These are phyloP conservation scores for Ia io DNA, from an alignment of 2,113 vertebrate genomes.

Conservation along the genomic window DNA sequence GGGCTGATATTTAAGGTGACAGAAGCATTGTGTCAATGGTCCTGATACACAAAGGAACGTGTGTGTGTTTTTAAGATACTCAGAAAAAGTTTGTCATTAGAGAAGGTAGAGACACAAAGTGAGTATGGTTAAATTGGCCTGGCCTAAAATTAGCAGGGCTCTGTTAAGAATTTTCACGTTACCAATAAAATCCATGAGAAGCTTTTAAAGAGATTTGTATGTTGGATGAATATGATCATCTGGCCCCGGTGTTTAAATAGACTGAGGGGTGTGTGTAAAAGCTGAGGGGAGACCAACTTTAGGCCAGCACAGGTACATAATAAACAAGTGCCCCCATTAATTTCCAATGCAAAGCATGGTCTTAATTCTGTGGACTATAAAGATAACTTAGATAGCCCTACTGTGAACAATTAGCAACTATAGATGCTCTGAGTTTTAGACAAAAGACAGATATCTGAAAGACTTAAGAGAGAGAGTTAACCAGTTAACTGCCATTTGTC, in stretches of 20 bases:
- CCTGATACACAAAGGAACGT: background rate
- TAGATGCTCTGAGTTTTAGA: background rate
- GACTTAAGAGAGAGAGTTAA: background rate
- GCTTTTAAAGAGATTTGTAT: background rate
- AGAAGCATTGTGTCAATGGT: background rate
- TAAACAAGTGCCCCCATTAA: background rate
- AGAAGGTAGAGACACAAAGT: background rate
- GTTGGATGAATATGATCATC: background rate
- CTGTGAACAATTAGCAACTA: background rate
- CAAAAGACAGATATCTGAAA: background rate
- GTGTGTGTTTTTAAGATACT: background rate
- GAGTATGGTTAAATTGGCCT: background rate
- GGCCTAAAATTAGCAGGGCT: background rate
- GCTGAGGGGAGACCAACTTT: background rate
- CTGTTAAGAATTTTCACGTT: background rate
- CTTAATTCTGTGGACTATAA: background rate
- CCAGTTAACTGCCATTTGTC: no score
- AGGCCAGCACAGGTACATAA: no score
- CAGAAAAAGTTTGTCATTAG: background rate
- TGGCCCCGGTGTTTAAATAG: no score
- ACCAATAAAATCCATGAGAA: background rate
- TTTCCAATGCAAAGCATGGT: background rate
- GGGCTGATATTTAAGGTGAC: background rate
- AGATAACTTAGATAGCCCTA: background rate
- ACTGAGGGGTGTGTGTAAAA: no score